Evolutionary conservation across 1,140 invertebrate genomes (phyloP), one percentile per base, ranked within the genome.

Genomic region (Drosophila rufa): DNA sequence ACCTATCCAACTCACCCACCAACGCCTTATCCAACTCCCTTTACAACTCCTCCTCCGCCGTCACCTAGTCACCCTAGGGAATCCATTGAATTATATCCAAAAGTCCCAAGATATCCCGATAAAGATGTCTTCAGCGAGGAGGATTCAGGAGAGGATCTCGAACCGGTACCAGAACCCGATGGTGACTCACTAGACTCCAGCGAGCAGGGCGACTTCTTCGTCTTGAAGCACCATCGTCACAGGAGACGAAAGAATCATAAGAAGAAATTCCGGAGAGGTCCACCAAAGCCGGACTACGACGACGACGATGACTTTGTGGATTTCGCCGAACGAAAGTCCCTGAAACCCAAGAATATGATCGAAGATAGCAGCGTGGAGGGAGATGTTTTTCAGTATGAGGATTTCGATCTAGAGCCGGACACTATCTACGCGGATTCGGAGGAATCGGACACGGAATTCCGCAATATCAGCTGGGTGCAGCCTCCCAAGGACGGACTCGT

Each of bases 331-430:
- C 19, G 58, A 2, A 78, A 58, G 12, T 68, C 73, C 3, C n/a
- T 64, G 2, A 53, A 36, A 17, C 68, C 66, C 3, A 67, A 45
- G 3, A 80, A 55, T 36, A 19, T 91, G 57, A 47, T 64, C 3
- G 43, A 22, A 1, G 77, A 80, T 4, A 58, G 19, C 27, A 69
- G 33, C 6, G 36, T 91, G 6, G 91, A 92, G 25, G 91, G 91
- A 1, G 91, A 92, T 6, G 48, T 84, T 2, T 92, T 92, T 33
- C 90, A 92, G 53, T 92, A 92, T 46, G 91, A 92, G 53, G 91
- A 92, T 6, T 92, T 92, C 14, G 91, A 92, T 12, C 47, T 92
- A 2, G 89, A 91, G 9, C 70, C 58, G 11, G 75, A 91, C 1
- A 59, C 17, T 11, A 48, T 55, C 3, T 77, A 75, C 12, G 1